Percentiles rank a stretch among this genome's conserved stretches.
phyloP scores from a whole-genome alignment of 2,113 vertebrate genomes.

The Empidonax alnorum region DNA sequence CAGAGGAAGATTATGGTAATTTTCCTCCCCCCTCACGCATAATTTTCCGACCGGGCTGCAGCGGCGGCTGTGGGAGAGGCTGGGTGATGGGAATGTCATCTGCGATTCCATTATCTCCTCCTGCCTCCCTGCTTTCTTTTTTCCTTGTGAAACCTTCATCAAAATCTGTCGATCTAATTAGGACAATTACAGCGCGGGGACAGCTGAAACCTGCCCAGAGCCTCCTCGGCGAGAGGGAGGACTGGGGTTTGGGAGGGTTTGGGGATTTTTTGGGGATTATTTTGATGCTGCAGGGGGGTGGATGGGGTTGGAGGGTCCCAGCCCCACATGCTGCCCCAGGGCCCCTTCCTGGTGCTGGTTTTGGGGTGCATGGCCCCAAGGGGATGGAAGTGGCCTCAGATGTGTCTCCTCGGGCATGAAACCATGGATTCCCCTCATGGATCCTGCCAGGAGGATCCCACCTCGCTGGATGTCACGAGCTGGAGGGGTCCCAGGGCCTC shows the following conservation, averaged over 20 bases:
- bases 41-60: conserved; percentile 40
- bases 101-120: conserved; percentile 77
- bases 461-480: accelerated
- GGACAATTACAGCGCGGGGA: conserved; percentile 73
- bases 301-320: accelerated
- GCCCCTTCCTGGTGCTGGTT: accelerated
- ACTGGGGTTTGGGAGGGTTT: accelerated
- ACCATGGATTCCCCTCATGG: background rate
- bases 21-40: conserved; percentile 11
- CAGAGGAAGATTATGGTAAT: conserved; percentile 30
- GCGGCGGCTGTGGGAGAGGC: conserved; percentile 58
- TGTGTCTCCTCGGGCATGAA: accelerated
- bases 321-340: accelerated
- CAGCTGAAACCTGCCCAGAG: conserved; percentile 29
- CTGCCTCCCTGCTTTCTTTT: conserved; percentile 37
- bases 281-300: background rate
- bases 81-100: conserved; percentile 77
- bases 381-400: background rate
- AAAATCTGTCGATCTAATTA: conserved; percentile 78
- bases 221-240: background rate
- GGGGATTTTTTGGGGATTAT: accelerated
- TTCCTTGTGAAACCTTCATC: conserved; percentile 75
- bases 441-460: background rate
- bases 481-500: background rate
- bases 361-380: background rate